These are phyloP conservation scores for Eupleurogrammus muticus DNA, from an alignment of 2,797 vertebrate genomes.

Conservation along the genomic window DNA sequence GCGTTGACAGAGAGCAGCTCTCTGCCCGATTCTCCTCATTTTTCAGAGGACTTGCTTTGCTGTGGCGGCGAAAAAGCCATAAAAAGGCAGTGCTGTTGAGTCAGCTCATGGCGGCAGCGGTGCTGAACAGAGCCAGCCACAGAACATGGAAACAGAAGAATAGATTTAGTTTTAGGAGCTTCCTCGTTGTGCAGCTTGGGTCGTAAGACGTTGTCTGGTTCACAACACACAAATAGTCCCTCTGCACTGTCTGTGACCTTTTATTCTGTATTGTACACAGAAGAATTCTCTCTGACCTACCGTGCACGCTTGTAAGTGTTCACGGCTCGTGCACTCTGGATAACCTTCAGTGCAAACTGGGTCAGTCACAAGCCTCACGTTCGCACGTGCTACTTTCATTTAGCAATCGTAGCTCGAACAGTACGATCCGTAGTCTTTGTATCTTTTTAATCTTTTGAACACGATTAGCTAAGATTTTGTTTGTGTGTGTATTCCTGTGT, in stretches of 20 bases:
- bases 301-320: conserved; percentile 30
- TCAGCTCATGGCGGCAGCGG: conserved; percentile 58
- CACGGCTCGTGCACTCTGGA: conserved; percentile 21
- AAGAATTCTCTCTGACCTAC: conserved; percentile 41
- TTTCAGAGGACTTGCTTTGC: conserved; percentile 46
- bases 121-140: conserved; percentile 39
- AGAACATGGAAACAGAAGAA: conserved; percentile 14
- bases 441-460: background rate
- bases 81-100: conserved; percentile 48
- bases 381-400: background rate
- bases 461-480: background rate
- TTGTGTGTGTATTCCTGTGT: too few species aligned
- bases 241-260: conserved; percentile 24
- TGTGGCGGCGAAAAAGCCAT: conserved; percentile 40
- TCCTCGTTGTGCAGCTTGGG: conserved; percentile 16
- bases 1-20: conserved; percentile 56
- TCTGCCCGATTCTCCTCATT: conserved; percentile 31
- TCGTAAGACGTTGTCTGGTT: conserved; percentile 1
- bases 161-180: conserved; percentile 21
- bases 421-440: background rate
- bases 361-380: conserved; percentile 24
- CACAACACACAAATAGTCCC: background rate
- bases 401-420: background rate
- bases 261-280: conserved; percentile 59
- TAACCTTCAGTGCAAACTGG: conserved; percentile 27